Conservation (phyloP, 2,888 invertebrate genomes). For the Chrysina gloriosa region DNA sequence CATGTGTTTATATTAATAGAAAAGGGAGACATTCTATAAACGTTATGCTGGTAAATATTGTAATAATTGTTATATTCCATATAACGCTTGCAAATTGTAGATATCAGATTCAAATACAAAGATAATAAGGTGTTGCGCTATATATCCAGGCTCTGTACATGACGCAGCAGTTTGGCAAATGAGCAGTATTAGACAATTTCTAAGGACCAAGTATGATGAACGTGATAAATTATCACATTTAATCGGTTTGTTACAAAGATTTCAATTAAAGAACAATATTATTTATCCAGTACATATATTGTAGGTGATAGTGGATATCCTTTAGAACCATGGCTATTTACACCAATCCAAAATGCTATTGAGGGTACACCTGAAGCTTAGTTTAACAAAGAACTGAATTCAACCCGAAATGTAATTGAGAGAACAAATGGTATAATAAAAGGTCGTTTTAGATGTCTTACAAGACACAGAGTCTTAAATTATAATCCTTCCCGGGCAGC, state of each 20-base stretch:
- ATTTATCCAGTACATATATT: background rate
- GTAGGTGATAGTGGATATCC: slow-evolving; percentile 52
- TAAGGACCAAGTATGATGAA: slow-evolving; percentile 36
- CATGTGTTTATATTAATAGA: slow-evolving; percentile 40
- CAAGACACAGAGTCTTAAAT: slow-evolving; percentile 49
- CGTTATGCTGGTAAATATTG: slow-evolving; percentile 39
- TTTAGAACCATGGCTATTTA: slow-evolving; percentile 43
- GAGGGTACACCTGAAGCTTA: slow-evolving; percentile 44
- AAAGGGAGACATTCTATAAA: slow-evolving; percentile 42
- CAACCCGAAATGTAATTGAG: slow-evolving; percentile 49
- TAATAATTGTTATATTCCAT: too few relatives aligned
- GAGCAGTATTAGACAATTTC: slow-evolving; percentile 31
- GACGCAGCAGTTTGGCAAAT: slow-evolving; percentile 43
- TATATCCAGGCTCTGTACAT: slow-evolving; percentile 44
- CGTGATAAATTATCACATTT: slow-evolving; percentile 38
- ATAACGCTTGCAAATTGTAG: background rate
- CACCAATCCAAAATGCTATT: slow-evolving; percentile 46
- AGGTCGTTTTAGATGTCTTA: slow-evolving; percentile 51
- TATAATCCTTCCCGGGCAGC: slow-evolving; percentile 52
- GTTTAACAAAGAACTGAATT: slow-evolving; percentile 45
- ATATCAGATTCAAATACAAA: slow-evolving; percentile 18
- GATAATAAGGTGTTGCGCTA: slow-evolving; percentile 36
- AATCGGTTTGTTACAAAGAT: slow-evolving; percentile 34
- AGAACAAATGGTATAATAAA: slow-evolving; percentile 50
- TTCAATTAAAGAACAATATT: background rate